Evolutionary conservation across 2,888 invertebrate genomes (phyloP), one percentile per base, ranked within the genome.

Genomic region (Nowickia ferox): DNA sequence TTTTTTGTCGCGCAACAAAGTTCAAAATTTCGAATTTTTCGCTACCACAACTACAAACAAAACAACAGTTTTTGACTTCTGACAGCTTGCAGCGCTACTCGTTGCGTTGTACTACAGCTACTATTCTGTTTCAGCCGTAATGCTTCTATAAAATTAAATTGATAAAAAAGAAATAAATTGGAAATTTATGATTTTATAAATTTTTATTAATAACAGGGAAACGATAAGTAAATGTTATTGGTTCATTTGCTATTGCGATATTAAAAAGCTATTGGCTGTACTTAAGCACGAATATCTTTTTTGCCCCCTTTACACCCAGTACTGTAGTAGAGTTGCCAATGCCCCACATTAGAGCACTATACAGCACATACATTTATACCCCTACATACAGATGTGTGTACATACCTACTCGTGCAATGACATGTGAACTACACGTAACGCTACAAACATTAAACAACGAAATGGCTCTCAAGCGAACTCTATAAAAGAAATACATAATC

Each of bases 361-460:
- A 30, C 4, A 65, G 5, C 1, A 59, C 44, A 46, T 30, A 30
- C 30, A 30, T 30, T 6, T 1, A 30, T 30, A 30, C n/a, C n/a
- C n/a, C n/a, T n/a, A n/a, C 6, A 30, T 30, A 30, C 30, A 30
- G 5, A 22, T 2, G 2, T 22, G 2, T 2, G 22, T 1, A 30
- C 30, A 6, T 30, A 0, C 30, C 30, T 30, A 30, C n/a, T n/a
- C n/a, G 57, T 8, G 17, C 68, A 53, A 40, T 68, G 40, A n/a
- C 17, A 40, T 68, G 38, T 40, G 19, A 57, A 48, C 13, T 30
- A n/a, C 57, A 38, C n/a, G 44, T 75, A 63, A 44, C 9, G 30
- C 53, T 48, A 40, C 48, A 48, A 55, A 76, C 38, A 76, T 51
- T 76, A 86, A 68, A 76, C 66, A 88, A 88, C 87, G 4, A 30